These are phyloP conservation scores for Volucella inanis DNA, from an alignment of 2,888 invertebrate genomes.

Conservation along the genomic window DNA sequence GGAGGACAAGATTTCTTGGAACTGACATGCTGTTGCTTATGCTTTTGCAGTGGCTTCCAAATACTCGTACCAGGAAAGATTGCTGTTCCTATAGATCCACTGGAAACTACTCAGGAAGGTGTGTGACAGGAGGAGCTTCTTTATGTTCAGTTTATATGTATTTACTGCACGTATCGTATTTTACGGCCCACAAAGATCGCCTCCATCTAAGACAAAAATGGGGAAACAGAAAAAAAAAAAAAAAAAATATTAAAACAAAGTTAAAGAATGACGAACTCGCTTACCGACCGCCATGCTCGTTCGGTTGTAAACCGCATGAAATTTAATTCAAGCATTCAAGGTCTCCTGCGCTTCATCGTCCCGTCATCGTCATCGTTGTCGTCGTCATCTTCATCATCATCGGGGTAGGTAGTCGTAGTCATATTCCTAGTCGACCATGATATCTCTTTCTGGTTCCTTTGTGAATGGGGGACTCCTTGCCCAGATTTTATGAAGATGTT, in stretches of 20 bases:
- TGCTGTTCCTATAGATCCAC: conserved; percentile 5
- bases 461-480: conserved; percentile 13
- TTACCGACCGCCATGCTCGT: conserved; percentile 49
- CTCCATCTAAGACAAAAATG: conserved; percentile 28
- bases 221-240: conserved; percentile 24
- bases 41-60: conserved; percentile 5
- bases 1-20: conserved; percentile 41
- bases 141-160: conserved; percentile 51
- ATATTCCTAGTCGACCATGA: conserved; percentile 1
- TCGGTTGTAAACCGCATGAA: conserved; percentile 72
- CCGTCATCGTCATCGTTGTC: conserved; percentile 2
- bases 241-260: conserved; percentile 50
- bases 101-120: conserved; percentile 20
- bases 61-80: neutral
- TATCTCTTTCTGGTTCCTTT: conserved; percentile 53
- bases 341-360: conserved; percentile 57
- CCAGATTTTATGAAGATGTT: conserved; percentile 41
- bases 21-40: conserved; percentile 26
- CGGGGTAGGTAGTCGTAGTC: neutral
- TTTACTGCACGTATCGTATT: conserved; percentile 68
- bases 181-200: conserved; percentile 60
- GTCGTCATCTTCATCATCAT: conserved; percentile 5
- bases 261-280: conserved; percentile 58
- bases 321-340: conserved; percentile 74
- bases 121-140: conserved; percentile 47